Percentiles rank a stretch among this genome's conserved stretches.
phyloP scores from a whole-genome alignment of 2,888 invertebrate genomes.

The Lamproptera curius region DNA sequence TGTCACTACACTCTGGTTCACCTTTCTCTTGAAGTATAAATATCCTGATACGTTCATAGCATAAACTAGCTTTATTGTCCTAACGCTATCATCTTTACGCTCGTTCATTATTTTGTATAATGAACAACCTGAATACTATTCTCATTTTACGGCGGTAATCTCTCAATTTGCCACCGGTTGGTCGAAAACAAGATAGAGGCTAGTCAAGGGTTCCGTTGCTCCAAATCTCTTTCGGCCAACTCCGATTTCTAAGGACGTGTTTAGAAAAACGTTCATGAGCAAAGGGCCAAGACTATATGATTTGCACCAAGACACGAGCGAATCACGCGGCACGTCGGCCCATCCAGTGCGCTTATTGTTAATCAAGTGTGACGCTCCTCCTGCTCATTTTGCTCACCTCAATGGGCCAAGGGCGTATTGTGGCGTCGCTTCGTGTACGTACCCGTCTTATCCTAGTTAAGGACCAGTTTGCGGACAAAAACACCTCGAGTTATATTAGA shows the following conservation, averaged over 20 bases:
- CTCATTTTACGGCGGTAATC: not conserved
- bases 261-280: not conserved
- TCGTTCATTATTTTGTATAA: not conserved
- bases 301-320: not conserved
- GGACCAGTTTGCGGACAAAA: too few species aligned
- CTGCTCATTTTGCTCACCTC: not conserved
- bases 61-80: too few species aligned
- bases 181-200: not conserved
- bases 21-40: too few species aligned
- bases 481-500: not conserved
- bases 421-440: not conserved
- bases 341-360: not conserved
- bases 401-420: not conserved
- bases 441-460: too few species aligned
- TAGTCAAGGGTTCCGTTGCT: not conserved
- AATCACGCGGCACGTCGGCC: not conserved
- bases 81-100: too few species aligned
- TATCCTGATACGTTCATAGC: too few species aligned
- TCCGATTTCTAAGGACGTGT: too few species aligned
- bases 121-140: not conserved
- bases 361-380: not conserved
- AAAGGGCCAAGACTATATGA: not conserved
- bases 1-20: too few species aligned
- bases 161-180: not conserved
- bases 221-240: too few species aligned